Base-by-base conservation (phyloP, 2,113 vertebrate genomes). In the Alces alces region DNA sequence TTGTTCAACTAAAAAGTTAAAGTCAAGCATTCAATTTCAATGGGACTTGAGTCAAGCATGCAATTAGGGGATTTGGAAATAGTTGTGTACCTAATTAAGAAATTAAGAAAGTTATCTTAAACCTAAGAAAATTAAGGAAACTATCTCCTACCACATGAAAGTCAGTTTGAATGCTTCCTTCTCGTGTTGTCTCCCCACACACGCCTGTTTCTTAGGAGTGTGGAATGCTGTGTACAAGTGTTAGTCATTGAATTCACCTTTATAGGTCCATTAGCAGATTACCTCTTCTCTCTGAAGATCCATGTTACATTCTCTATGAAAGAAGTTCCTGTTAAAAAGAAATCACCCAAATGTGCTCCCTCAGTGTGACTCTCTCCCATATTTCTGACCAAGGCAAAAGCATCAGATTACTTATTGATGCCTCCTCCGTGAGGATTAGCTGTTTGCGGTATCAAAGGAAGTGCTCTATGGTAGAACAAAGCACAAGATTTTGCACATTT, bases 21-120 rank as follows among this genome's bases (percentile, higher is more conserved):
- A 92, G 80, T 60, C 57, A 95, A 96, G 54, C 47, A 86, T 61
- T 95, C 89, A 93, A 2, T 97, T 96, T 97, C 93, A 97, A 73
- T 91, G 61, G 89, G 39, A 91, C 78, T 95, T 96, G 61, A 91
- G 80, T 73, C 28, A 54, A 73, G n/a, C 60, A 78, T 82, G 76
- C 89, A 95, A 60, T 91, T 87, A 58, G 23, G 21, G 33, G 30
- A 89, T 94, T 97, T 92, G 87, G 89, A 97, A 97, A 95, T 73
- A 95, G 14, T 61, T 89, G 17, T 70, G 64, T 84, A 93, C 50
- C 78, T 95, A 91, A 82, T 61, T 28, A 97, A 70, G 66, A 87
- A 93, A 91, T 70, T 57, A 91, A 70, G 36, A n/a, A 93, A 93
- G 87, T 70, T 4, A 79, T 88, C 85, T 96, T 73, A 73, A 73